Evolutionary conservation across 2,113 vertebrate genomes (phyloP).

Genomic region (Nannobrachium achirus): DNA sequence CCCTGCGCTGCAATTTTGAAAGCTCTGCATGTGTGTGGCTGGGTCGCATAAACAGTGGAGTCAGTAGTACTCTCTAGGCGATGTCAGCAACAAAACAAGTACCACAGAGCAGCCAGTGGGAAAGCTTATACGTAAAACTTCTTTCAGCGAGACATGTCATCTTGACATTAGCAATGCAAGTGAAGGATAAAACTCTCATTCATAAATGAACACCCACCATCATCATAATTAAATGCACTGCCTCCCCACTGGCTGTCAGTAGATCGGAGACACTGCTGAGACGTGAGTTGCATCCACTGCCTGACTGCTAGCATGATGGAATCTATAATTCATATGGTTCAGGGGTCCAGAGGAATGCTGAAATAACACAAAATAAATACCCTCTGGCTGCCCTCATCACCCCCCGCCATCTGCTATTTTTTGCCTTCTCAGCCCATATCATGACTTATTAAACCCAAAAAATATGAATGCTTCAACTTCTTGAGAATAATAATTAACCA

Average conservation of each 20-base stretch:
- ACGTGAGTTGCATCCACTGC: conserved; percentile 54
- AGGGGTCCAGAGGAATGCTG: conserved; percentile 56
- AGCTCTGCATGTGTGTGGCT: neutral
- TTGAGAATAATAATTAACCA: conserved; percentile 52
- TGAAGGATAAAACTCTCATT: conserved; percentile 35
- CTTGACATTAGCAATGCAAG: neutral
- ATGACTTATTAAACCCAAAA: conserved; percentile 60
- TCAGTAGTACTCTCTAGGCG: conserved; percentile 28
- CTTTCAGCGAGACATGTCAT: conserved; percentile 29
- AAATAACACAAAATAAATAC: conserved; percentile 47
- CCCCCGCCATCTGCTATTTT: conserved; percentile 50
- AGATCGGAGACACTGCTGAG: conserved; percentile 42
- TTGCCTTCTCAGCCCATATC: conserved; percentile 54
- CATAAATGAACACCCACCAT: conserved; percentile 56
- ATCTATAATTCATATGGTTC: conserved; percentile 75
- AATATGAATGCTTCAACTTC: conserved; percentile 21
- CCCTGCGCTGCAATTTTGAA: neutral
- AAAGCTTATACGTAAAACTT: conserved; percentile 42
- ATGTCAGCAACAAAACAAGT: conserved; percentile 22
- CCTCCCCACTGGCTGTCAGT: conserved; percentile 36
- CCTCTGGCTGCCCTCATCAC: conserved; percentile 48
- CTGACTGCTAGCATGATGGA: conserved; percentile 41
- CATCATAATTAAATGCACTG: conserved; percentile 47
- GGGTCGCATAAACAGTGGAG: conserved; percentile 15
- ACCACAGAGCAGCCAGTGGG: conserved; percentile 4